Conservation (phyloP, 2,797 vertebrate species). For the Sorex maritimensis region DNA sequence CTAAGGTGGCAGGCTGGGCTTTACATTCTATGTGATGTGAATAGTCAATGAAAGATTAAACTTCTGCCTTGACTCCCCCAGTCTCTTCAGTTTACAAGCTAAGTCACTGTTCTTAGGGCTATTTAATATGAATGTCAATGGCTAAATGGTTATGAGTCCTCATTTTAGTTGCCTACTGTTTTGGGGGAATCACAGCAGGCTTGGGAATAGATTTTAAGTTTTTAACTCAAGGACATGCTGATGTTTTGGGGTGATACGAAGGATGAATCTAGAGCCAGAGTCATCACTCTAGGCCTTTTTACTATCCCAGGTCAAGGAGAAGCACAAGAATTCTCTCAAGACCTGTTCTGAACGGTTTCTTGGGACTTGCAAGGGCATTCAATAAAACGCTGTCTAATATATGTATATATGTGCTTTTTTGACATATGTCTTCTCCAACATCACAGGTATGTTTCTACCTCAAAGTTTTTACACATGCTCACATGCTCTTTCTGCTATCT, state of each 20-base stretch:
- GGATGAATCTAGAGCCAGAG: neutral
- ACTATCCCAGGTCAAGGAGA: neutral
- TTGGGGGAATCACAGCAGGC: neutral
- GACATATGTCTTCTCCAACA: too few relatives aligned
- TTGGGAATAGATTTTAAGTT: neutral
- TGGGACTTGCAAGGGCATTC: too few relatives aligned
- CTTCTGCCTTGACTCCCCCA: neutral
- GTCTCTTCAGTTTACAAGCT: neutral
- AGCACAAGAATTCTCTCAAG: too few relatives aligned
- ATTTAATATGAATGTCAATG: constrained; percentile 3
- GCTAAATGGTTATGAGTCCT: neutral
- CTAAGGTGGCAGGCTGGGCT: neutral
- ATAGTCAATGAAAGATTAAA: neutral
- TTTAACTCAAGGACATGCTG: neutral
- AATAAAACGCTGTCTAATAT: too few relatives aligned
- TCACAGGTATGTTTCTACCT: too few relatives aligned
- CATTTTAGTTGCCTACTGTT: too few relatives aligned
- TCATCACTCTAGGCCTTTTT: neutral
- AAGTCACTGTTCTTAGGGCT: neutral
- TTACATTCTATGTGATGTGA: neutral
- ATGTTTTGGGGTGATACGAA: neutral
- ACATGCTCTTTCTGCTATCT: too few relatives aligned
- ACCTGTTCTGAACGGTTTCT: too few relatives aligned
- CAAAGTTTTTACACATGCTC: too few relatives aligned
- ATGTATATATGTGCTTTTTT: too few relatives aligned